Conservation (phyloP, 2,888 invertebrate genomes). For the Eupithecia vulgata region DNA sequence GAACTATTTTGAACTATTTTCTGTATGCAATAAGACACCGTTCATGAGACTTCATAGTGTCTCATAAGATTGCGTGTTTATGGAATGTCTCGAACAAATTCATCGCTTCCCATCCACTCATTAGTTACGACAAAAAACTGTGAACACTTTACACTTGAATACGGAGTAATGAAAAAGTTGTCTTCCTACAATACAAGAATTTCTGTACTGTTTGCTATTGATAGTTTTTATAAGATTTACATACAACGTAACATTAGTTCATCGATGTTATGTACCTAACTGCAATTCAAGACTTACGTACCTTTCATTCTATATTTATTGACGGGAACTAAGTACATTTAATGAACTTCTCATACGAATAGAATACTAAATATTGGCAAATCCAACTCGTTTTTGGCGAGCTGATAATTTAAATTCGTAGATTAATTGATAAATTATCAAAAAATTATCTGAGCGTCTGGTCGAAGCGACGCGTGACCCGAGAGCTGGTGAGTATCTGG, state of each 20-base stretch:
- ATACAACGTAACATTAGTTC: constrained; percentile 23
- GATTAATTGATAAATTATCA: no score
- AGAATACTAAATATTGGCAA: no score
- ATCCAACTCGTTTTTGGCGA: no score
- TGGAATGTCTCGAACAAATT: constrained; percentile 27
- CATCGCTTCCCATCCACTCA: constrained; percentile 27
- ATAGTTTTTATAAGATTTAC: constrained; percentile 25
- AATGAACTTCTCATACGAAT: neutral
- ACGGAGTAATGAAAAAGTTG: constrained; percentile 11
- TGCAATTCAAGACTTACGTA: neutral
- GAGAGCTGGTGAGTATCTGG: no score
- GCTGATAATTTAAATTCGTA: no score
- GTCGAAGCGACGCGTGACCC: no score
- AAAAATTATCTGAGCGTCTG: no score
- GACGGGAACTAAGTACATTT: neutral
- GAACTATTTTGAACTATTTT: neutral
- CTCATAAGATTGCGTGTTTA: constrained; percentile 30
- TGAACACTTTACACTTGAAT: constrained; percentile 26
- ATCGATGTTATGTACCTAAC: constrained; percentile 18
- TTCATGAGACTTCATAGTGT: neutral
- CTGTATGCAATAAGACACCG: neutral
- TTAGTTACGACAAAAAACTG: constrained; percentile 27
- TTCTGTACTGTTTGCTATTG: constrained; percentile 17
- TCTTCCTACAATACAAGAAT: constrained; percentile 31
- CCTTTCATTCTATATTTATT: neutral